Base-by-base conservation (phyloP, 2,113 vertebrate genomes). In the Nibea albiflora region DNA sequence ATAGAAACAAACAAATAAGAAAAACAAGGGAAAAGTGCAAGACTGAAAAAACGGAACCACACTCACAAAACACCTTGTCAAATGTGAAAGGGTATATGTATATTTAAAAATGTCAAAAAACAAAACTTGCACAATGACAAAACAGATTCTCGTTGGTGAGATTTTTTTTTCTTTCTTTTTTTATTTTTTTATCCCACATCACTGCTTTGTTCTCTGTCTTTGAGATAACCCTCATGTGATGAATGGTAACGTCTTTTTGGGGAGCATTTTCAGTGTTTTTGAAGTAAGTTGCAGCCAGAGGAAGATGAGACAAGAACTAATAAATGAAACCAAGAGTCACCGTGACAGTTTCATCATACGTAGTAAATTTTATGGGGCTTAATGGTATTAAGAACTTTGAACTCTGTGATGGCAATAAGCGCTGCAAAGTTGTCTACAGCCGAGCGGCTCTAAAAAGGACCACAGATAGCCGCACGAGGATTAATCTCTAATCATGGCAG, bases 331-430 rank as follows among this genome's bases (percentile, higher is more conserved):
- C 26, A n/a, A 61, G 42, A 56, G 72, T 24, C 0, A 8, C 52
- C 46, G 52, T 80, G 83, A 90, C 83, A 83, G 49, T 70, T 76
- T 86, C 66, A 31, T 89, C 76, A 82, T 49, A 68, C 58, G 50
- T 17, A 42, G 26, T 46, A 52, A 10, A 78, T 60, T 86, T 84
- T 72, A 85, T 83, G 65, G 49, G 68, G 46, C 74, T 73, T 88
- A 86, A 83, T 88, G 80, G 73, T 71, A 82, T 78, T 70, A 82
- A 35, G 47, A 83, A 80, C 85, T 87, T 85, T 89, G 46, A 89
- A 86, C 81, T 46, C 69, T 68, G 65, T 28, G 46, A 77, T 71
- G 16, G 78, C 16, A 74, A 52, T 71, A 78, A 70, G 73, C 62
- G 58, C 17, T 65, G 52, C 60, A 58, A 72, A 85, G 65, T 61